phyloP scores from a whole-genome alignment of 2,797 vertebrate genomes.

The Harpagifer antarcticus region DNA sequence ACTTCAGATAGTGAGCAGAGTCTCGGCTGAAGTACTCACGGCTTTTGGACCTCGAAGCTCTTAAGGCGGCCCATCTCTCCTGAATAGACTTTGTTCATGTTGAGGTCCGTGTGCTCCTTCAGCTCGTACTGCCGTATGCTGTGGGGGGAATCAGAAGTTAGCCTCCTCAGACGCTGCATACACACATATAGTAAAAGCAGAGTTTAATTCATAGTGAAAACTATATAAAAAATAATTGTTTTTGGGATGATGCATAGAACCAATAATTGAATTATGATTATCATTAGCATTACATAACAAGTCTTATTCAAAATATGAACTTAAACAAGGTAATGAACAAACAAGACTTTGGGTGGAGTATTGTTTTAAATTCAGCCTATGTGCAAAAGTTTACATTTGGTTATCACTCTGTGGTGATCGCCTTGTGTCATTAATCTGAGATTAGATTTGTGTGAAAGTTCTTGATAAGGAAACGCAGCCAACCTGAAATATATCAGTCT shows the following conservation, averaged over 20 bases:
- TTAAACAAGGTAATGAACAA: neutral
- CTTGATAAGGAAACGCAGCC: neutral
- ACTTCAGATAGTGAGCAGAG: neutral
- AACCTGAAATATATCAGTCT: neutral
- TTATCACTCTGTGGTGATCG: no score
- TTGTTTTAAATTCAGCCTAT: neutral
- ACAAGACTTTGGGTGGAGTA: neutral
- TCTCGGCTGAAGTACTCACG: slow-evolving; percentile 86
- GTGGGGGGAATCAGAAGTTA: slow-evolving; percentile 24
- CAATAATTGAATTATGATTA: no score
- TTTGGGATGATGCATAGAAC: neutral
- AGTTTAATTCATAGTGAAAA: neutral
- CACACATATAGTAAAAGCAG: neutral
- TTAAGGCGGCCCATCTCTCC: slow-evolving; percentile 96
- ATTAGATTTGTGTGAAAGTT: neutral
- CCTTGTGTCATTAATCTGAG: neutral
- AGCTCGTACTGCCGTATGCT: slow-evolving; percentile 98
- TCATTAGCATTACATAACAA: neutral
- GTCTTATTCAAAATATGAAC: neutral
- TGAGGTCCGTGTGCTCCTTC: slow-evolving; percentile 89
- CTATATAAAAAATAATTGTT: neutral
- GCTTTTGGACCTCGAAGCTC: slow-evolving; percentile 97
- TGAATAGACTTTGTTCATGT: slow-evolving; percentile 90
- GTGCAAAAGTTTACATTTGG: neutral
- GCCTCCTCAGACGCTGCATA: neutral